Percentiles rank a stretch among this genome's conserved stretches.
Evolutionary conservation across 1,140 invertebrate genomes (phyloP).

Genomic region (Coenobita brevimanus): DNA sequence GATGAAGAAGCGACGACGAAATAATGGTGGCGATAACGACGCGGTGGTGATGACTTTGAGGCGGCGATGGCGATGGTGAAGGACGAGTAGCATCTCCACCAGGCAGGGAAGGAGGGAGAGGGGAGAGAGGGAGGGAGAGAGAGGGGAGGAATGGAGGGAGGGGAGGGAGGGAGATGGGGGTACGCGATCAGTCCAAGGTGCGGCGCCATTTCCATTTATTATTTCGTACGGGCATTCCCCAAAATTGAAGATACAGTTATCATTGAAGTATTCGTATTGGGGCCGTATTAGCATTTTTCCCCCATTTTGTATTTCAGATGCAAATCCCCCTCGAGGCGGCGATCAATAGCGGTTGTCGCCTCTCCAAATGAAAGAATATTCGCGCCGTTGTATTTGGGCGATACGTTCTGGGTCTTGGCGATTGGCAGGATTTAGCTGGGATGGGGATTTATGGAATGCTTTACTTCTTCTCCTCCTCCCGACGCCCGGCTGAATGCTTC

Average conservation of each 20-base stretch:
- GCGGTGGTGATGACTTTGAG: too few relatives aligned
- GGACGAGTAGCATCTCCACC: too few relatives aligned
- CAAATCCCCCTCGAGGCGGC: conserved; percentile 54
- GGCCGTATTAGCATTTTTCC: conserved; percentile 62
- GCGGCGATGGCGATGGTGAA: too few relatives aligned
- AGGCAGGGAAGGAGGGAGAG: too few relatives aligned
- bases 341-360: conserved; percentile 56
- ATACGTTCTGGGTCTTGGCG: not conserved
- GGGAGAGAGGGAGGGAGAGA: too few relatives aligned
- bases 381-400: conserved; percentile 40
- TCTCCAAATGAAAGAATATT: conserved; percentile 63
- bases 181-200: conserved; percentile 42
- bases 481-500: too few relatives aligned
- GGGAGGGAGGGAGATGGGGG: too few relatives aligned
- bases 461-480: not conserved
- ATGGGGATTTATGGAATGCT: not conserved
- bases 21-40: too few relatives aligned
- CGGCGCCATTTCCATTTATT: conserved; percentile 62
- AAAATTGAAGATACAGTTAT: conserved; percentile 67
- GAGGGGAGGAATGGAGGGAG: too few relatives aligned
- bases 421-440: conserved; percentile 16
- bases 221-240: conserved; percentile 57
- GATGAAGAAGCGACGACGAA: too few relatives aligned
- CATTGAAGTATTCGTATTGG: conserved; percentile 65
- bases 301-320: conserved; percentile 66